A percentile compares a stretch with the other conserved stretches of the same genome.
phyloP scores from a whole-genome alignment of 2,888 invertebrate species.

The Venustoraphidia nigricollis region DNA sequence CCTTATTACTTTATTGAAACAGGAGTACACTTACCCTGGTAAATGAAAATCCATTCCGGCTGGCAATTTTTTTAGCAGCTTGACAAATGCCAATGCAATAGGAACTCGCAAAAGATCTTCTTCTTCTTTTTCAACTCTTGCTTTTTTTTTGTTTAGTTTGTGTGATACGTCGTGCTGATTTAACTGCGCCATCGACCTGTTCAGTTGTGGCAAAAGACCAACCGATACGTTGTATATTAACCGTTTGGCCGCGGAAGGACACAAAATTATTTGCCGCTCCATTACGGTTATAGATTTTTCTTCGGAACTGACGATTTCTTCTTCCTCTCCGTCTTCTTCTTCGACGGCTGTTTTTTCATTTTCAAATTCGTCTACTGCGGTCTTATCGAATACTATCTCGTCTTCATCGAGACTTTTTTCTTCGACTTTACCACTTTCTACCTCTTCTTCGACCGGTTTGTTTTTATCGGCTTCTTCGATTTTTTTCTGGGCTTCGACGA shows the following conservation, averaged over 20 bases:
- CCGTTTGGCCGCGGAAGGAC: conserved; percentile 56
- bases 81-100: conserved; percentile 83
- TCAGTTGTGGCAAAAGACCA: conserved; percentile 64
- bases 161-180: conserved; percentile 62
- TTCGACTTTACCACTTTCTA: conserved; percentile 13
- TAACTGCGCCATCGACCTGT: conserved; percentile 50
- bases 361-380: conserved; percentile 14
- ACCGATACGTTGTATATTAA: conserved; percentile 56
- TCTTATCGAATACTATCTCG: conserved; percentile 20
- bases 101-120: conserved; percentile 84
- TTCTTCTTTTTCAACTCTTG: conserved; percentile 61
- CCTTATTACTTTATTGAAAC: too few relatives aligned
- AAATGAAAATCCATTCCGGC: conserved; percentile 56
- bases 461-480: conserved; percentile 22
- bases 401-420: conserved; percentile 27
- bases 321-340: conserved; percentile 13
- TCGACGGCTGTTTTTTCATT: conserved; percentile 18
- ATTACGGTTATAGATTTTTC: conserved; percentile 18
- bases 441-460: conserved; percentile 16
- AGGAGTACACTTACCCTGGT: conserved; percentile 58
- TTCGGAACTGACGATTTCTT: conserved; percentile 7
- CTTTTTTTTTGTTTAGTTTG: conserved; percentile 57
- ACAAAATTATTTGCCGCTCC: conserved; percentile 37
- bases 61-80: conserved; percentile 77
- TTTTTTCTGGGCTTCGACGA: conserved; percentile 1